phyloP scores from a whole-genome alignment of 2,797 vertebrate species.

The Artibeus jamaicensis region DNA sequence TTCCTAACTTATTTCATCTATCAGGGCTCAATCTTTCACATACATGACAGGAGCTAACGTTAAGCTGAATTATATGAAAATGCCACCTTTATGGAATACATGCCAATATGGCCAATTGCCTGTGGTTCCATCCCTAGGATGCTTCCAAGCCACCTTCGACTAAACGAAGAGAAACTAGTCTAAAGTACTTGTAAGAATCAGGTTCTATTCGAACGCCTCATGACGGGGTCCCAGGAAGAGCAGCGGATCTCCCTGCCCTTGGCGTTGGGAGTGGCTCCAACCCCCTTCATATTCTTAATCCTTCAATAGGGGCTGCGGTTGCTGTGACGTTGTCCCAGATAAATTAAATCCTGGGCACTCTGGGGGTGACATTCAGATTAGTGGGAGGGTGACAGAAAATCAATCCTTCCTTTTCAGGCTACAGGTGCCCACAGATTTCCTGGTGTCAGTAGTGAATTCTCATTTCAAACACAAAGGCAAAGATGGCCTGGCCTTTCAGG shows the following conservation, averaged over 20 bases:
- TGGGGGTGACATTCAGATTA: slow-evolving; percentile 64
- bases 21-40: neutral
- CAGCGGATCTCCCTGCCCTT: neutral
- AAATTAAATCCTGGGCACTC: slow-evolving; percentile 68
- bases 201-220: neutral
- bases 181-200: neutral
- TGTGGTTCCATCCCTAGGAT: neutral
- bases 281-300: slow-evolving; percentile 27
- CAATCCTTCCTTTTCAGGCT: slow-evolving; percentile 23
- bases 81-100: neutral
- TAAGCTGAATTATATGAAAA: neutral
- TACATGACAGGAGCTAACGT: neutral
- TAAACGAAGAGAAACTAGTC: neutral
- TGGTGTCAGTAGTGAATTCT: slow-evolving; percentile 4
- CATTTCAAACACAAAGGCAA: slow-evolving; percentile 66
- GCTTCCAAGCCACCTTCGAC: slow-evolving; percentile 30
- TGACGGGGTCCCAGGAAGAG: neutral
- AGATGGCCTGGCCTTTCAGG: slow-evolving; percentile 55
- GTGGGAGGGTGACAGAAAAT: slow-evolving; percentile 55
- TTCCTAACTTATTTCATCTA: neutral
- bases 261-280: neutral
- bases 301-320: neutral
- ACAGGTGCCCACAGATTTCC: slow-evolving; percentile 43
- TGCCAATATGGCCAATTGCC: neutral
- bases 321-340: slow-evolving; percentile 45